Base-by-base conservation (phyloP, 2,888 invertebrate species). In the Diarsia rubi region DNA sequence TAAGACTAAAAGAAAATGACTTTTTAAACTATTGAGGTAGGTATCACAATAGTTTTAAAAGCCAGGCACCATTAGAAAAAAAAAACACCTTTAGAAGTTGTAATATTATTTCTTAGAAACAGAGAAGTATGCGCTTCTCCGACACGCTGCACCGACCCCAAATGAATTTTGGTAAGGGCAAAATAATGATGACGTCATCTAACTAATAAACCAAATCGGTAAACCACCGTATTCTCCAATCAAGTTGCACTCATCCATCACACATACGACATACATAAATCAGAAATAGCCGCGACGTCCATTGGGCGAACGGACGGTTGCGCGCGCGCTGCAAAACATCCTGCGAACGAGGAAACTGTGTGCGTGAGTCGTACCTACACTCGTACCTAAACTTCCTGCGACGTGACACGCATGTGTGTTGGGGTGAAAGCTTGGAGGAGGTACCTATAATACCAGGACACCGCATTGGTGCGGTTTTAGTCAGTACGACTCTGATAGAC, bases 291-390 rank as follows among this genome's bases (percentile, higher is more conserved):
- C 47, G 78, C 77, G 81, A 74, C 81, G 79, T 79, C 81, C 81
- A 42, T 60, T 60, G 74, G 74, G 37, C 76, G 81, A 86, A 72
- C 83, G 78, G 82, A 79, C 72, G 80, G 59, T 75, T 84, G 84
- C 85, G 87, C 79, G 60, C 71, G 85, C 84, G 85, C 87, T 89
- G 88, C 91, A 92, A 94, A 94, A 95, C 94, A 95, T 95, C 94
- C 92, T 92, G 92, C 91, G 87, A 90, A 92, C 91, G 91, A 93
- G 95, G 94, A 95, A 94, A 91, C 91, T 79, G 88, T 85, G 91
- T 90, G 92, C 94, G 93, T 92, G 93, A 92, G 89, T 90, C 83
- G 90, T 37, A 37, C 83, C 90, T 37, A 37, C 37, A 37, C 37
- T 37, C 37, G 37, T 93, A 31, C 59, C 59, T 59, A 93, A 93